Evolutionary conservation across 1,140 invertebrate species (phyloP), one percentile per base, ranked within the genome.

Genomic region (Lasaia peninsularis): DNA sequence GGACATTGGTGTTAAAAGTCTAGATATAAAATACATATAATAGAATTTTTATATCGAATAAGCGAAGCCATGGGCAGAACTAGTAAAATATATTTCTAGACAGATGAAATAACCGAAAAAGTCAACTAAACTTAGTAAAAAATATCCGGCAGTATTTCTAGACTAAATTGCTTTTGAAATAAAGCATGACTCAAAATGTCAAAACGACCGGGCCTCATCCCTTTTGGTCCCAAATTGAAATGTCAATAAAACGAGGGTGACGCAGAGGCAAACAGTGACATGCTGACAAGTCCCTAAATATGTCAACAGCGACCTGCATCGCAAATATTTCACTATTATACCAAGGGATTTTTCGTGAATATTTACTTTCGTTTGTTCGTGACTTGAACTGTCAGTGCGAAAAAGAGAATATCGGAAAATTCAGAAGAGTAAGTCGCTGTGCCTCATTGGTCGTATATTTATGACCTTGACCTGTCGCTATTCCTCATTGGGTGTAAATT

Each of bases 161-260:
- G 14, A 40, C 37, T 40, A 16, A 14, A 40, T 40, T 40, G 37
- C 37, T 40, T 40, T 40, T 40, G 37, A 40, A 40, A 40, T 40
- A 40, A 40, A 40, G 37, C 37, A 40, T 40, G 37, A 40, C 14
- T 16, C 16, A 40, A 40, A 40, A 40, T 10, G 37, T 40, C 37
- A 16, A 40, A 40, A 12, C 12, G 5, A 18, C 16, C 37, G 16
- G 16, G 16, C 37, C 37, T 40, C 37, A 40, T 40, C 37, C 37
- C 37, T 40, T 28, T 40, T 40, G 37, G 37, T 40, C 35, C 12
- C 14, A 40, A 40, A 40, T 40, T 40, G 35, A 40, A 40, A 40
- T 44, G 37, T 44, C 37, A 44, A 44, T 44, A 44, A 44, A 44
- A 20, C 37, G 37, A 44, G 37, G 37, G 37, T 44, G 37, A 44